Percentiles rank a stretch among this genome's conserved stretches.
Evolutionary conservation across 1,140 invertebrate genomes (phyloP).

Genomic region (Helicoverpa zea): DNA sequence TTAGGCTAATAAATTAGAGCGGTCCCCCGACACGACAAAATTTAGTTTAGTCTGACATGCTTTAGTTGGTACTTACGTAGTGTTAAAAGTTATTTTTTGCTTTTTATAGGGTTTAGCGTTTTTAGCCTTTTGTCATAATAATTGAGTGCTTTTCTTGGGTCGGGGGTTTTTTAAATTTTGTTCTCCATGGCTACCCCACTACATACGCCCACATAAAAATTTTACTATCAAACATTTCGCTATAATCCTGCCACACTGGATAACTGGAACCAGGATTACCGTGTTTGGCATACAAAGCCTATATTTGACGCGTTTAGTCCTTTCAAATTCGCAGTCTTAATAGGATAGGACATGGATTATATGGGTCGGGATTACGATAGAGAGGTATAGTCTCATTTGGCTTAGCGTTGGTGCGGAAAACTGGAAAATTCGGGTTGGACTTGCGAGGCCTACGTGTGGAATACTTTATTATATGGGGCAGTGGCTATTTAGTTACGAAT

Average conservation of each 20-base stretch:
- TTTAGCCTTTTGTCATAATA: too few species aligned
- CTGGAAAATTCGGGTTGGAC: conserved; percentile 39
- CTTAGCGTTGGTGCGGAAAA: conserved; percentile 55
- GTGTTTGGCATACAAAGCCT: conserved; percentile 45
- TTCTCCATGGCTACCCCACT: neutral
- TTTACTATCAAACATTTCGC: conserved; percentile 6
- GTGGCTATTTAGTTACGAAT: conserved; percentile 15
- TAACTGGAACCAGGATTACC: conserved; percentile 3
- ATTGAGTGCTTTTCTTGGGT: too few species aligned
- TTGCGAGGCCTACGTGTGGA: conserved; percentile 19
- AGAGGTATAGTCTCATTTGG: conserved; percentile 53
- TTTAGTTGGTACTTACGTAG: too few species aligned
- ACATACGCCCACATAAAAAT: conserved; percentile 4
- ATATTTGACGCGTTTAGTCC: conserved; percentile 53
- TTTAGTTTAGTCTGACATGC: too few species aligned
- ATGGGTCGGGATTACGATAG: conserved; percentile 50
- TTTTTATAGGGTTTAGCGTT: too few species aligned
- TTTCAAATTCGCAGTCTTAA: conserved; percentile 52
- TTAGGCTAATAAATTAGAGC: too few species aligned
- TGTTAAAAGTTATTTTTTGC: too few species aligned
- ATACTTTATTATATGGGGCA: conserved; percentile 44
- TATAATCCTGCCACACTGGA: neutral
- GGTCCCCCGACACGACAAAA: too few species aligned
- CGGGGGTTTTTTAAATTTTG: too few species aligned
- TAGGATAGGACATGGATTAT: conserved; percentile 52